A percentile compares a stretch with the other conserved stretches of the same genome.
Evolutionary conservation across 2,888 invertebrate genomes (phyloP).

Genomic region (Drosophila neoperkinsi): DNA sequence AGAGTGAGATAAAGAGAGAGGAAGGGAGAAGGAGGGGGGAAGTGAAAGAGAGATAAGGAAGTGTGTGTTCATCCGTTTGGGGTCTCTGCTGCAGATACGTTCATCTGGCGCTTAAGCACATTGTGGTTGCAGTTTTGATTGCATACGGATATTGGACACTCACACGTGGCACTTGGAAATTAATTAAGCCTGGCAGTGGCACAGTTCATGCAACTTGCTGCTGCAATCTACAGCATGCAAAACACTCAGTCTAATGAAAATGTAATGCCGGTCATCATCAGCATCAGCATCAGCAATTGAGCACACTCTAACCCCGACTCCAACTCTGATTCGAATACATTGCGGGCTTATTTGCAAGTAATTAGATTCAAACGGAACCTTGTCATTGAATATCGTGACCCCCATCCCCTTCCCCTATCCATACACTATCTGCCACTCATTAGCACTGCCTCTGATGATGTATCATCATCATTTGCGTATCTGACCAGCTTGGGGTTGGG

Average conservation of each 20-base stretch:
- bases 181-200: conserved; percentile 73
- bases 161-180: conserved; percentile 78
- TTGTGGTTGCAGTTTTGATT: conserved; percentile 69
- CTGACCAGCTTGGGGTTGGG: conserved; percentile 39
- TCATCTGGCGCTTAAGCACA: conserved; percentile 62
- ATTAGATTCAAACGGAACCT: conserved; percentile 63
- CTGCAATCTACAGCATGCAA: conserved; percentile 9
- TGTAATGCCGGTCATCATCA: conserved; percentile 54
- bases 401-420: background rate
- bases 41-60: conserved; percentile 19
- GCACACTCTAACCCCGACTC: background rate
- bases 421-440: conserved; percentile 4
- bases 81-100: conserved; percentile 1
- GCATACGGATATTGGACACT: conserved; percentile 80
- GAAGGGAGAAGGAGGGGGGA: background rate
- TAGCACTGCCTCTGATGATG: conserved; percentile 17
- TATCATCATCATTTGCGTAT: conserved; percentile 54
- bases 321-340: conserved; percentile 11
- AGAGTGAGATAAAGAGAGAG: background rate
- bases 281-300: background rate
- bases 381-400: conserved; percentile 24
- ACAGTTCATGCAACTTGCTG: conserved; percentile 13
- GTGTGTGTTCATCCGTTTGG: conserved; percentile 12
- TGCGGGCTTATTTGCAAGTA: conserved; percentile 69
- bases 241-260: conserved; percentile 71